Conservation (phyloP, 2,113 vertebrate species). For the Odocoileus hemionus region DNA sequence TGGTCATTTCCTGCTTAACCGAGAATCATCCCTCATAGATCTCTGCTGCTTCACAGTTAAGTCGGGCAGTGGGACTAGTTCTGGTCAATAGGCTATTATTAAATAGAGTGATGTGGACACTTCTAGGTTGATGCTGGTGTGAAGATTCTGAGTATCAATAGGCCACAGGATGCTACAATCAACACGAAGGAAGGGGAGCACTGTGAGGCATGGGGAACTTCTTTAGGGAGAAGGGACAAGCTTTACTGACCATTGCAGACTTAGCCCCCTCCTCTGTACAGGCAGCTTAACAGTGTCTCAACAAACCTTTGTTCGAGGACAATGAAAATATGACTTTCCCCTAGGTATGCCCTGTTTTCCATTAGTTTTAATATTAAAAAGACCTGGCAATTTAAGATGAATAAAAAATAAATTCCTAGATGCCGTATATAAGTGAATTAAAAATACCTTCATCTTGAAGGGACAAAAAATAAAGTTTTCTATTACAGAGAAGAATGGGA, state of each 20-base stretch:
- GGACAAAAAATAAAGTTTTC: not conserved
- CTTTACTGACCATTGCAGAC: not conserved
- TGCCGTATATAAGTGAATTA: not conserved
- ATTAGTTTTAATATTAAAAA: slow-evolving; percentile 2
- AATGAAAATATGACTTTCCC: not conserved
- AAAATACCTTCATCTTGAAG: not conserved
- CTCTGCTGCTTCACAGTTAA: not conserved
- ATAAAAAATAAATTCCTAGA: not conserved
- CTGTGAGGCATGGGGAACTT: not conserved
- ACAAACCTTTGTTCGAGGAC: not conserved
- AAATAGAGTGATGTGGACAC: not conserved
- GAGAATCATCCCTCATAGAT: not conserved
- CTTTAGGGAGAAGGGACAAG: not conserved
- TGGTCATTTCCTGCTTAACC: not conserved
- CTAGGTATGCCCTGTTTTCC: not conserved
- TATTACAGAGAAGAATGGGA: not conserved
- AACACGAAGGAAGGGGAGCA: not conserved
- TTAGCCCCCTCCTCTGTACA: not conserved
- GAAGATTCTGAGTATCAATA: not conserved
- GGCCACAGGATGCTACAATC: not conserved
- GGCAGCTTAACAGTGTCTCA: not conserved
- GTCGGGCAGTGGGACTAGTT: not conserved
- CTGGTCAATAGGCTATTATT: not conserved
- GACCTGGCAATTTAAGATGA: not conserved
- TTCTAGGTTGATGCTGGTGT: not conserved